Evolutionary conservation across 2,888 invertebrate species (phyloP).

Genomic region (Cantharis flavilabris): DNA sequence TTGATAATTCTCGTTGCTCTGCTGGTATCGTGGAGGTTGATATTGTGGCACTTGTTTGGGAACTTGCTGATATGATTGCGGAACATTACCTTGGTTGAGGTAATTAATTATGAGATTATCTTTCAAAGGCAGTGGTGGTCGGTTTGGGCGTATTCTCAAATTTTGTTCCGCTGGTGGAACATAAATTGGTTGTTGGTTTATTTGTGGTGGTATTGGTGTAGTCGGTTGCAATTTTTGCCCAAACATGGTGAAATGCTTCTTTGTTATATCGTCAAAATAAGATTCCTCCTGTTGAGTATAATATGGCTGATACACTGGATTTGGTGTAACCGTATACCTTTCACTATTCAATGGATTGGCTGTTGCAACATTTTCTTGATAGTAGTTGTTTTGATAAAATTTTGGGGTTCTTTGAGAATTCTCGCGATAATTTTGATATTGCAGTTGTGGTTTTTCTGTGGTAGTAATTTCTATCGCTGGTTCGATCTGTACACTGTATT

Average conservation of each 20-base stretch:
- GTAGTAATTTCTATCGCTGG: conserved; percentile 51
- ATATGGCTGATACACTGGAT: conserved; percentile 61
- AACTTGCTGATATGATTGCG: conserved; percentile 35
- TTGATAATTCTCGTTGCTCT: conserved; percentile 32
- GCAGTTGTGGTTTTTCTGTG: conserved; percentile 34
- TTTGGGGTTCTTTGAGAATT: conserved; percentile 58
- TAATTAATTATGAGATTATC: conserved; percentile 23
- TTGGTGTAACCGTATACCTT: conserved; percentile 46
- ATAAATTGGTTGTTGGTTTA: background rate
- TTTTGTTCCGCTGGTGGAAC: background rate
- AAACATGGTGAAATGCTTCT: conserved; percentile 75
- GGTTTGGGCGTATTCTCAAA: conserved; percentile 5
- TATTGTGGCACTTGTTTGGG: conserved; percentile 35
- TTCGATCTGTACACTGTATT: conserved; percentile 53
- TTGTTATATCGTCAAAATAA: conserved; percentile 73
- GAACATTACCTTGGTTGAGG: background rate
- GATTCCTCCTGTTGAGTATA: conserved; percentile 74
- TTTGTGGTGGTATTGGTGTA: conserved; percentile 47
- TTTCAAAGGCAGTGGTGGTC: background rate
- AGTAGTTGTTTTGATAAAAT: conserved; percentile 59
- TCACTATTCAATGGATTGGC: conserved; percentile 24
- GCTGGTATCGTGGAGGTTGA: conserved; percentile 21
- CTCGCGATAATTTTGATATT: conserved; percentile 22
- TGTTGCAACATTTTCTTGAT: conserved; percentile 52
- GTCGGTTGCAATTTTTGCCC: conserved; percentile 67